phyloP scores from a whole-genome alignment of 2,113 vertebrate species.

The Salvelinus fontinalis region DNA sequence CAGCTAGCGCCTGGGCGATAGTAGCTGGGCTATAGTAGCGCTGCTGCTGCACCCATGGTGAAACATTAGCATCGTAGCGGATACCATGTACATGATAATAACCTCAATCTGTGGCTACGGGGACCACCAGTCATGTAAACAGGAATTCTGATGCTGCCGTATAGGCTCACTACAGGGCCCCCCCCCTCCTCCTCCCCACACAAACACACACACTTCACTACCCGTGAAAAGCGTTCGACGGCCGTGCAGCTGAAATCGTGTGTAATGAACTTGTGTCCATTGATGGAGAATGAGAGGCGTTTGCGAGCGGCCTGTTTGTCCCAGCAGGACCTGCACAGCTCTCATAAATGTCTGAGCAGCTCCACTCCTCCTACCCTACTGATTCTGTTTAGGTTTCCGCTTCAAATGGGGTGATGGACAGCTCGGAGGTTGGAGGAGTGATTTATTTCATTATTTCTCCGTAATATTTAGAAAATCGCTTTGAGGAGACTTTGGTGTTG shows the following conservation, averaged over 20 bases:
- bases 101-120: constrained; percentile 66
- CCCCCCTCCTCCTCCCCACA: not conserved
- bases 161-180: no score
- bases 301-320: constrained; percentile 73
- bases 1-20: not conserved
- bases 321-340: constrained; percentile 61
- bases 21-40: no score
- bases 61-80: constrained; percentile 68
- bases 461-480: not conserved
- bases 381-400: constrained; percentile 53
- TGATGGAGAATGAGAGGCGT: constrained; percentile 66
- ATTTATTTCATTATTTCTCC: not conserved
- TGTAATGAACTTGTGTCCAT: constrained; percentile 76
- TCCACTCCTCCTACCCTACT: constrained; percentile 45
- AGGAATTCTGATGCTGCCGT: not conserved
- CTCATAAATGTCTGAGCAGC: constrained; percentile 79
- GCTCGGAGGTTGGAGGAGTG: not conserved
- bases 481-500: not conserved
- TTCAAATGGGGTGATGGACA: constrained; percentile 32
- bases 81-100: constrained; percentile 70
- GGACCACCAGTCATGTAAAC: constrained; percentile 28
- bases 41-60: constrained; percentile 44
- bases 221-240: not conserved
- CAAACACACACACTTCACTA: no score
- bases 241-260: constrained; percentile 61